Evolutionary conservation across 2,888 invertebrate species (phyloP), one percentile per base, ranked within the genome.

Genomic region (Diarsia dahlii): DNA sequence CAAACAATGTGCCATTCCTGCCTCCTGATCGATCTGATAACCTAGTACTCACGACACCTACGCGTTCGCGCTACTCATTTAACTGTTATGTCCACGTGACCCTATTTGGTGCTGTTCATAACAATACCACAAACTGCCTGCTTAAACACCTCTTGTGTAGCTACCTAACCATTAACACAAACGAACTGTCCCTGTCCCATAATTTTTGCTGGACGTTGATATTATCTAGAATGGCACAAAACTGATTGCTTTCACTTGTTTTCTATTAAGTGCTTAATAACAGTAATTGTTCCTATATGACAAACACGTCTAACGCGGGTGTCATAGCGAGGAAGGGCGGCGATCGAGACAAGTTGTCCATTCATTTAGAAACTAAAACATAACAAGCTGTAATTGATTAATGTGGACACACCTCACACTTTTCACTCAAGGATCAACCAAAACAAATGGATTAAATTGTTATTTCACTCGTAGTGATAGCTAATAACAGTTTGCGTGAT

Each of bases 1-100:
- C 72, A 34, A 80, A 84, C 84, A 84, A 85, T 84, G 76, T 76
- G 84, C 82, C 72, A 84, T 84, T 85, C 60, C 70, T 84, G 69
- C 28, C 68, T 72, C 54, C 70, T 48, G 82, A 84, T 84, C 85
- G 72, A 54, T 23, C 46, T 76, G 74, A 82, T 80, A 73, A 60
- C 71, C 66, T 78, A 74, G 63, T 74, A 74, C 73, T 66, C 58
- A 71, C 28, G 60, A 56, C 34, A 54, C 46, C 48, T 13, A 48
- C 48, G 28, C 28, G 28, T 13, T 45, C 48, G 60, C n/a, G 67
- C 66, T 71, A 56, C 63, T 71, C 45, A 39, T 73, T 45, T 15
- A 64, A 73, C 72, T 72, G 67, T 80, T 82, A 82, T 73, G 73
- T 76, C 68, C 77, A 56, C 28, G 58, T 45, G 62, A 68, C 71